A percentile compares a stretch with the other conserved stretches of the same genome.
Evolutionary conservation across 2,888 invertebrate species (phyloP).

Genomic region (Ormyrus rosae): DNA sequence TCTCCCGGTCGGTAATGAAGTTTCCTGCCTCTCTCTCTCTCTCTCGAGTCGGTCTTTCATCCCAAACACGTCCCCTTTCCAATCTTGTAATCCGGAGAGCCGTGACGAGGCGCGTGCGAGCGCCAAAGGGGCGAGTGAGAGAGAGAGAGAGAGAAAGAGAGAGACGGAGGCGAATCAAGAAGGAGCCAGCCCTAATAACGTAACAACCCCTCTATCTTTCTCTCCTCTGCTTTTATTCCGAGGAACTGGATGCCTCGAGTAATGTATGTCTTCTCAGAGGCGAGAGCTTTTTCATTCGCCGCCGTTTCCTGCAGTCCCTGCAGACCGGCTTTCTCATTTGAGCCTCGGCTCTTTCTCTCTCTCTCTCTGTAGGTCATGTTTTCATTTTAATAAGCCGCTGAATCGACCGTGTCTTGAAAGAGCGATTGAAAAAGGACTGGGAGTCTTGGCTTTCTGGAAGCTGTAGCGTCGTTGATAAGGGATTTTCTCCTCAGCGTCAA

Average conservation of each 20-base stretch:
- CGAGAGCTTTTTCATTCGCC: background rate
- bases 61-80: slow-evolving; percentile 54
- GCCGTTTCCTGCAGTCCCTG: background rate
- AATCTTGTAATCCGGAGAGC: slow-evolving; percentile 51
- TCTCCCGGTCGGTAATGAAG: slow-evolving; percentile 47
- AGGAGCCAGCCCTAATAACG: slow-evolving; percentile 42
- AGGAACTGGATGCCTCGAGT: background rate
- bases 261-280: slow-evolving; percentile 25
- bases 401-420: no score
- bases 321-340: background rate
- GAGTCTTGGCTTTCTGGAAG: no score
- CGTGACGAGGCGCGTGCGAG: slow-evolving; percentile 29
- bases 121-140: slow-evolving; percentile 3
- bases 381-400: background rate
- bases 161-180: slow-evolving; percentile 17
- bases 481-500: no score
- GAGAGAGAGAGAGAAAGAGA: background rate
- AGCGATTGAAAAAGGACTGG: no score
- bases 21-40: slow-evolving; percentile 15
- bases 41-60: slow-evolving; percentile 48
- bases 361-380: background rate
- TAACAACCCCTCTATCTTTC: slow-evolving; percentile 40
- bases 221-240: slow-evolving; percentile 1
- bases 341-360: background rate
- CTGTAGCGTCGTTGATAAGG: no score